Evolutionary conservation across 2,888 invertebrate species (phyloP), one percentile per base, ranked within the genome.

Genomic region (Ophonus ardosiacus): DNA sequence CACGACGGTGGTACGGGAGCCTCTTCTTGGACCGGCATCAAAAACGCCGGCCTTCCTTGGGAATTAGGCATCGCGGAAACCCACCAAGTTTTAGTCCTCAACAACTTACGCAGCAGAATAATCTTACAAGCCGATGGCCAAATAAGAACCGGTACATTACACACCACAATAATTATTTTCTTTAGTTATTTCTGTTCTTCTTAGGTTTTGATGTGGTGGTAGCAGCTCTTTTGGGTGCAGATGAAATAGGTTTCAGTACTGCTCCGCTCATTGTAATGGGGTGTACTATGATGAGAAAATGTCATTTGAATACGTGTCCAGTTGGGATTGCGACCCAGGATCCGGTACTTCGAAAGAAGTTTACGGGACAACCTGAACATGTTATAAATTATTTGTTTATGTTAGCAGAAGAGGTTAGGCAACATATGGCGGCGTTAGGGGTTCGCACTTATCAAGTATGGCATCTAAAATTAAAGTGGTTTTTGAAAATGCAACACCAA

Each of bases 241-340:
- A 99, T 91, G 99, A 99, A 92, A 97, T 99, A 90, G 99, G 99
- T 21, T 98, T 99, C 92, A 98, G 98, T 90, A 99, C 99, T 0
- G 99, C 99, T 1, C 99, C 99, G 0, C 93, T 99, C 80, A 99
- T 99, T 89, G 98, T 97, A 0, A 95, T 99, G 92, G 99, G 99
- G 3, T 99, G 99, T 90, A 99, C 99, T 0, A 99, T 99, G 99
- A 99, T 99, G 99, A 94, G 99, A 85, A 99, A 99, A 91, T 99
- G 99, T 89, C 99, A 99, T 91, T 92, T 99, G 88, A 99, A 99
- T 92, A 99, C 99, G 7, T 99, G 99, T 88, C 99, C 99, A 0
- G 99, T 99, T 86, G 99, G 99, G 86, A 97, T 99, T 89, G 99
- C 99, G 0, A 99, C 99, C 0, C 99, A 99, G 92, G 99, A 99